Evolutionary conservation across 2,113 vertebrate species (phyloP).

Genomic region (Brevimyrus niger): DNA sequence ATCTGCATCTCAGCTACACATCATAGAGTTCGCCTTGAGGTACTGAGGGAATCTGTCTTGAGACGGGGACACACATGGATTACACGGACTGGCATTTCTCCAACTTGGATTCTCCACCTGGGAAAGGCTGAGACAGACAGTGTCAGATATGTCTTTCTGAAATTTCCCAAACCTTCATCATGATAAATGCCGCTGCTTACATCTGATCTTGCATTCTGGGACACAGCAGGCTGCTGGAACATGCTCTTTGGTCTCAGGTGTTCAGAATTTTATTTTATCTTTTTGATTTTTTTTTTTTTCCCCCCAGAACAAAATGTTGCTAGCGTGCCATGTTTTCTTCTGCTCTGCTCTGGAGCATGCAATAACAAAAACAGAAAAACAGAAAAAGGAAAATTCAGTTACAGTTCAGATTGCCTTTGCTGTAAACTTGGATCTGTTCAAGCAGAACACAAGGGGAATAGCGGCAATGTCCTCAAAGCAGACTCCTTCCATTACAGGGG

Average conservation of each 20-base stretch:
- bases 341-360: background rate
- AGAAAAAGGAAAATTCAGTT: background rate
- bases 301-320: background rate
- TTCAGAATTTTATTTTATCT: background rate
- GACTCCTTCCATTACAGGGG: background rate
- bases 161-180: background rate
- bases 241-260: background rate
- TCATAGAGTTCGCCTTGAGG: background rate
- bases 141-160: background rate
- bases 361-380: background rate
- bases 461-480: background rate
- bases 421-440: slow-evolving; percentile 10
- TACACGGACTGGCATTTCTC: background rate
- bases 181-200: background rate
- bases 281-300: background rate
- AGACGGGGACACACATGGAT: background rate
- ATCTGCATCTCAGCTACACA: background rate
- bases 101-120: background rate
- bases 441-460: background rate
- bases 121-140: background rate
- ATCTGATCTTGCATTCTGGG: background rate
- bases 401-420: background rate
- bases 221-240: background rate
- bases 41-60: background rate
- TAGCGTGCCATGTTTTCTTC: background rate